Evolutionary conservation across 2,113 vertebrate genomes (phyloP).

Genomic region (Poecilia latipinna): DNA sequence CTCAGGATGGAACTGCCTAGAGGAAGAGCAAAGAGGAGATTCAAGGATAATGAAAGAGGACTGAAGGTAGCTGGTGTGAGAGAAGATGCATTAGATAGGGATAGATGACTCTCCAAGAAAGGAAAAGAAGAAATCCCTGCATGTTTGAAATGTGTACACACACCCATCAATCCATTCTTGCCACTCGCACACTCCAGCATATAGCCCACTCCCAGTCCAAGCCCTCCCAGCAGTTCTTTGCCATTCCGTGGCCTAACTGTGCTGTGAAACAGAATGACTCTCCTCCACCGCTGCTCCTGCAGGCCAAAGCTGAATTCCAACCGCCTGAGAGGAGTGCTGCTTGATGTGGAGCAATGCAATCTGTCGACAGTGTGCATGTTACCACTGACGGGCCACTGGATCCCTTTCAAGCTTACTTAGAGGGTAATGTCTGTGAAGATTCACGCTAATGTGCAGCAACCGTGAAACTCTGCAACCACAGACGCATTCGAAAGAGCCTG

Average conservation of each 20-base stretch:
- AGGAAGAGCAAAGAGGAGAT: no score
- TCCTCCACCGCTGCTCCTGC: slow-evolving; percentile 29
- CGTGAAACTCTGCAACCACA: slow-evolving; percentile 14
- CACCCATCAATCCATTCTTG: neutral
- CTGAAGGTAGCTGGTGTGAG: no score
- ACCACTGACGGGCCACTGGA: neutral
- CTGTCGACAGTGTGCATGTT: slow-evolving; percentile 29
- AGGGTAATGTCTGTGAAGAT: neutral
- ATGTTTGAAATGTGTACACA: neutral
- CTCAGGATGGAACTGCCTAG: no score
- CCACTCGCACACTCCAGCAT: neutral
- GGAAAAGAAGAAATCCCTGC: neutral
- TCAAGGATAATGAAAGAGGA: no score
- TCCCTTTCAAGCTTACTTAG: neutral
- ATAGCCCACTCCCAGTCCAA: slow-evolving; percentile 3
- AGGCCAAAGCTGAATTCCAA: slow-evolving; percentile 55
- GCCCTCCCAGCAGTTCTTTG: slow-evolving; percentile 21
- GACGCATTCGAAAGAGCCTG: neutral
- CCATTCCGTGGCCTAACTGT: slow-evolving; percentile 34
- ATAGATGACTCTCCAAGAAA: no score
- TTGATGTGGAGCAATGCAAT: neutral
- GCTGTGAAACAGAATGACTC: neutral
- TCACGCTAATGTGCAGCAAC: neutral
- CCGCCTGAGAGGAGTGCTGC: neutral
- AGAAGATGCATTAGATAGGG: no score